Evolutionary conservation across 2,113 vertebrate species (phyloP), one percentile per base, ranked within the genome.

Genomic region (Mesoclemmys tuberculata): DNA sequence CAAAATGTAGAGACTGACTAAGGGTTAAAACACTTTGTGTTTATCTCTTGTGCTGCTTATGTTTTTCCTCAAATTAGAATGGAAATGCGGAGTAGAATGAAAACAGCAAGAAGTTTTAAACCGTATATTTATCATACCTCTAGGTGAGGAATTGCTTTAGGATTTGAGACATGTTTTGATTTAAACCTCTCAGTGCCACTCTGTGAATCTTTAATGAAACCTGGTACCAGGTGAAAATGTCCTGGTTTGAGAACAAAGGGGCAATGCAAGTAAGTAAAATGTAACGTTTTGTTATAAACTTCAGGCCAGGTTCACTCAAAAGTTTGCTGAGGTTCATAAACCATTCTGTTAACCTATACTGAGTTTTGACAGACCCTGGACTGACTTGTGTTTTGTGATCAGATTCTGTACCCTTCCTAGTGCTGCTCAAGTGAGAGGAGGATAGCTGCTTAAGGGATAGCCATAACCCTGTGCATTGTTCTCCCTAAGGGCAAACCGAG

Each of bases 261-360:
- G 1, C 2, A 46, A 24, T 11, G 3, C 8, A 31, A 5, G 21
- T 61, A 80, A 84, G 14, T 1, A 0, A 5, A 90, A 5, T 27
- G 8, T 4, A 38, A 22, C 19, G 18, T 8, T 88, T 75, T 94
- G 22, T 82, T 41, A 41, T 55, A 49, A n/a, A 64, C 83, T 80
- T 93, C 75, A 64, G 48, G 31, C 21, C 54, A 44, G 85, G 16
- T 22, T 92, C 35, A 26, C 12, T 1, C 2, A 49, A 85, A 88
- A 9, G 27, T 74, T 90, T 91, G 3, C 64, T 2, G 1, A 38
- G 19, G 5, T 92, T 90, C 52, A 10, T 74, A 55, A 51, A 22
- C 41, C 58, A 1, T 87, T 95, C 3, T 6, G 3, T 38, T 90
- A 26, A n/a, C 10, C 4, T 26, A 11, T 35, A 10, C 51, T 77